These are phyloP conservation scores for Dasyprocta punctata DNA, from an alignment of 2,113 vertebrate species.

Conservation along the genomic window DNA sequence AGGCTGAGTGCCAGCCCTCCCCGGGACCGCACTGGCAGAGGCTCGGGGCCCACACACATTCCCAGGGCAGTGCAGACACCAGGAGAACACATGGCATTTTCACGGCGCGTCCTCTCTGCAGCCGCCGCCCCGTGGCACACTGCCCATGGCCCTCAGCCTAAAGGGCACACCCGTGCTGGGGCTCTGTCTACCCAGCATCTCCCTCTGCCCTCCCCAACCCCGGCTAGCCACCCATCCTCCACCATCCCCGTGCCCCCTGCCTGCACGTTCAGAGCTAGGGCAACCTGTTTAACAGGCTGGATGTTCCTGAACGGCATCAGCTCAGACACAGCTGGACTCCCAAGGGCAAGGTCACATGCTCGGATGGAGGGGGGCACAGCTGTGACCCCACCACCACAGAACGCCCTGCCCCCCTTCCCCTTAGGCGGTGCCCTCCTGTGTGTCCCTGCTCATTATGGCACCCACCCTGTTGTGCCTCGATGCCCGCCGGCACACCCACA, in stretches of 20 bases:
- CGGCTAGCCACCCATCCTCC: accelerated
- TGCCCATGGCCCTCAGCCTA: not conserved
- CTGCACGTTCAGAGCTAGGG: not conserved
- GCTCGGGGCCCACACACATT: not conserved
- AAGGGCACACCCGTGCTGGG: accelerated
- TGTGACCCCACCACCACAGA: not conserved
- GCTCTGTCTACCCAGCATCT: not conserved
- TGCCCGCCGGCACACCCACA: too few relatives aligned
- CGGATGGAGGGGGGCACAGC: not conserved
- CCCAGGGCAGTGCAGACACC: not conserved
- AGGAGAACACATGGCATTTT: accelerated
- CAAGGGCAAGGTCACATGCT: not conserved
- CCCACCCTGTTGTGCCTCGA: not conserved
- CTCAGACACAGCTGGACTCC: not conserved
- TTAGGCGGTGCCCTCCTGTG: accelerated
- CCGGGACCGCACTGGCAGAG: not conserved
- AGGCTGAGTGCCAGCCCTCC: constrained; percentile 41
- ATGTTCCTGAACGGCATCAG: not conserved
- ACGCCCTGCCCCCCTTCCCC: not conserved
- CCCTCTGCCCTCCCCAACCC: not conserved
- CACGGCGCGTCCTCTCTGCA: not conserved
- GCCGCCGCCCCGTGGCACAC: not conserved
- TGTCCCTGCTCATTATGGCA: accelerated
- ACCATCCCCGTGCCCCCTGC: not conserved
- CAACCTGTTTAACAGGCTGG: not conserved